Percentiles rank a stretch among this genome's conserved stretches.
These are phyloP conservation scores for Colinus virginianus DNA, from an alignment of 2,113 vertebrate genomes.

Conservation along the genomic window DNA sequence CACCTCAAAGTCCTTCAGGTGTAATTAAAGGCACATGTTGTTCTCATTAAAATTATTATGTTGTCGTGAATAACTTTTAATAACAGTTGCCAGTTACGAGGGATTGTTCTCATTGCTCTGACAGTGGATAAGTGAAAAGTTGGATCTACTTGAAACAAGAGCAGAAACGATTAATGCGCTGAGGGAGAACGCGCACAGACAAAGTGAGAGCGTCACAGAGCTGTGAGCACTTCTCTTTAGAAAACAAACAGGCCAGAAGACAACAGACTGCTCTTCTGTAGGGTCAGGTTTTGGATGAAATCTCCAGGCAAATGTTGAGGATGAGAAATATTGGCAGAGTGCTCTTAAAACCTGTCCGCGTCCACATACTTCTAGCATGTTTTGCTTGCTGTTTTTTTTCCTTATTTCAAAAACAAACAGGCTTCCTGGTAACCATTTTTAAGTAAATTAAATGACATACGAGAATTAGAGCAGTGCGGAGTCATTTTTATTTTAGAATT, in stretches of 20 bases:
- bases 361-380: neutral
- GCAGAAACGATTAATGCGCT: neutral
- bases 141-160: constrained; percentile 29
- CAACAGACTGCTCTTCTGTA: neutral
- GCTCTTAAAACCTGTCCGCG: neutral
- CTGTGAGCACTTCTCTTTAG: neutral
- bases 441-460: constrained; percentile 59
- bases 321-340: neutral
- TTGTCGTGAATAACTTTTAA: constrained; percentile 13
- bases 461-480: constrained; percentile 60
- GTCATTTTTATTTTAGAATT: constrained; percentile 80
- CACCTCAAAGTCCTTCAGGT: constrained; percentile 27
- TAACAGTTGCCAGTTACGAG: neutral
- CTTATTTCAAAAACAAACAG: neutral
- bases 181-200: neutral
- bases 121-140: constrained; percentile 9
- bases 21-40: neutral
- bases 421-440: constrained; percentile 43
- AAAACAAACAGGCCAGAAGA: neutral
- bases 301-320: neutral
- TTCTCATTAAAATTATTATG: neutral
- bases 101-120: constrained; percentile 5
- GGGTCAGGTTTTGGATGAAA: neutral
- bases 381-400: neutral
- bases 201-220: neutral